phyloP scores from a whole-genome alignment of 1,140 invertebrate species.

The Centruroides vittatus region DNA sequence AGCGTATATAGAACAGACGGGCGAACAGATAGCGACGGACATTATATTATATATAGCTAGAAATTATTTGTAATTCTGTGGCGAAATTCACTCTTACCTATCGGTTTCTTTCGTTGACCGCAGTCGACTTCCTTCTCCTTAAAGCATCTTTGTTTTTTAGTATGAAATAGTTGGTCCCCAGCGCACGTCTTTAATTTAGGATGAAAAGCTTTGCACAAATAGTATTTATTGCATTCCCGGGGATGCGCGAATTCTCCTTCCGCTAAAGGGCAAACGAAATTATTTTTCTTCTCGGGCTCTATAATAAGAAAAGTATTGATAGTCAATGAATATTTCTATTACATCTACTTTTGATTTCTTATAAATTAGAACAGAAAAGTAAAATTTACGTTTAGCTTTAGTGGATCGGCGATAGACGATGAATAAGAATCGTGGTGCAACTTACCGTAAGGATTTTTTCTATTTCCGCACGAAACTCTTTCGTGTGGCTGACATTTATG shows the following conservation, averaged over 20 bases:
- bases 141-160: neutral
- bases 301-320: neutral
- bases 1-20: neutral
- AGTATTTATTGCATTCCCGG: slow-evolving; percentile 1
- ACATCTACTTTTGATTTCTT: too few relatives aligned
- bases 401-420: neutral
- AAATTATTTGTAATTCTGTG: neutral
- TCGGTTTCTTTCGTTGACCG: neutral
- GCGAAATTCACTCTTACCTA: neutral
- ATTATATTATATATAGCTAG: too few relatives aligned
- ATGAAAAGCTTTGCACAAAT: neutral
- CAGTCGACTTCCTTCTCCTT: neutral
- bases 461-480: neutral
- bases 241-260: slow-evolving; percentile 4
- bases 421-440: too few relatives aligned
- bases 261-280: neutral
- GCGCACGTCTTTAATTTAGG: neutral
- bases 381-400: too few relatives aligned
- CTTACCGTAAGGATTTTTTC: neutral
- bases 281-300: slow-evolving; percentile 1
- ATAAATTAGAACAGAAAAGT: too few relatives aligned
- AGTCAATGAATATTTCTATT: too few relatives aligned
- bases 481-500: neutral
- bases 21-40: too few relatives aligned
- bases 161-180: neutral